Conservation (phyloP, 2,888 invertebrate species). For the Leucophora obtusa region DNA sequence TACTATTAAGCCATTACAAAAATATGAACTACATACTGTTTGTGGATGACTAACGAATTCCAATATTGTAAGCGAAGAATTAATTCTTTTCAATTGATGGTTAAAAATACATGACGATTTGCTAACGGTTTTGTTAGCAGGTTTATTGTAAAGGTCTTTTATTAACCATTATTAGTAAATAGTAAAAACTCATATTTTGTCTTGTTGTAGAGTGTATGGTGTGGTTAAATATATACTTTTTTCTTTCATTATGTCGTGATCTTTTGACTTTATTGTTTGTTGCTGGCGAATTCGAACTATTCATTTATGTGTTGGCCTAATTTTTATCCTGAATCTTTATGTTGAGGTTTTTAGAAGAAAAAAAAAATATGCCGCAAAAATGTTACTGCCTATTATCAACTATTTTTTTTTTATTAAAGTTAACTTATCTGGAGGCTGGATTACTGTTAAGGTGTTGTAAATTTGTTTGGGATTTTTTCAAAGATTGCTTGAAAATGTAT, state of each 20-base stretch:
- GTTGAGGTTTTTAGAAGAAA: conserved; percentile 5
- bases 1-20: no score
- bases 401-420: background rate
- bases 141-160: conserved; percentile 5
- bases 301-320: conserved; percentile 61
- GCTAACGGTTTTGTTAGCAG: conserved; percentile 36
- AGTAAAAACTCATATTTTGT: conserved; percentile 2
- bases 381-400: conserved; percentile 29
- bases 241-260: conserved; percentile 64
- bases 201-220: background rate
- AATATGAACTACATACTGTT: no score
- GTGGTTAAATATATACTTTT: conserved; percentile 43
- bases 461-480: background rate
- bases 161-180: conserved; percentile 20
- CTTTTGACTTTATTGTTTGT: conserved; percentile 61
- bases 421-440: background rate
- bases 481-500: background rate
- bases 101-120: background rate
- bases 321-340: conserved; percentile 40
- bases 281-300: conserved; percentile 59
- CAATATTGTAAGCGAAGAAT: background rate
- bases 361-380: conserved; percentile 21
- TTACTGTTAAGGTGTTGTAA: background rate
- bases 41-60: no score
- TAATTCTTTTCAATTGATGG: conserved; percentile 15